Percentiles rank a stretch among this genome's conserved stretches.
Conservation (phyloP, 2,797 vertebrate species). For the Dendrocincla fuliginosa region DNA sequence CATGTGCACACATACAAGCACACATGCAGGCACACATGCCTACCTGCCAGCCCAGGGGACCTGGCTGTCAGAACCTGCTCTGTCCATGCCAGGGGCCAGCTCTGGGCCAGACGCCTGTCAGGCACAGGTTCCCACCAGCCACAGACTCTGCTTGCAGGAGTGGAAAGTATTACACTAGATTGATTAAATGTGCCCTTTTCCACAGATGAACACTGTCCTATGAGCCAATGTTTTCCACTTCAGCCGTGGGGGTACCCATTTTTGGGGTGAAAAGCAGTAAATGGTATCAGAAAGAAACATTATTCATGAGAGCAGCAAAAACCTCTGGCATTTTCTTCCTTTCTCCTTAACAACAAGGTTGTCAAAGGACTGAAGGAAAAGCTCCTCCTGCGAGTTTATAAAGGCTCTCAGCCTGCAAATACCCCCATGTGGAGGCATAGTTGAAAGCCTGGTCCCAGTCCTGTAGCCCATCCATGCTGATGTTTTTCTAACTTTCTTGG, state of each 20-base stretch:
- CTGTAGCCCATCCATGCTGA: background rate
- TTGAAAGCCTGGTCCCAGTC: background rate
- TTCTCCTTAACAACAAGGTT: background rate
- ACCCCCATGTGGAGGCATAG: background rate
- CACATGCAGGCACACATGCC: too few species aligned
- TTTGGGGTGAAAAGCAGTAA: background rate
- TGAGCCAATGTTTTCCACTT: background rate
- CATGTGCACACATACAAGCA: accelerated
- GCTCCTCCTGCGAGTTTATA: background rate
- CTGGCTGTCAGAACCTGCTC: background rate
- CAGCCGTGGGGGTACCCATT: background rate
- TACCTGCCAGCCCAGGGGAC: accelerated
- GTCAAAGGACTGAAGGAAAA: background rate
- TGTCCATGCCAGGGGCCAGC: accelerated
- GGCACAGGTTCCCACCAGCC: background rate
- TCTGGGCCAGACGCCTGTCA: background rate
- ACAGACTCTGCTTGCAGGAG: background rate
- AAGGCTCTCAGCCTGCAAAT: background rate
- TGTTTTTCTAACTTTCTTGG: conserved; percentile 33
- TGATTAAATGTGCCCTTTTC: background rate
- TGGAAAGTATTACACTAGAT: background rate
- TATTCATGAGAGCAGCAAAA: background rate
- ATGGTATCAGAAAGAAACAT: background rate
- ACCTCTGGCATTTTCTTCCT: background rate
- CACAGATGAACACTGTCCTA: background rate